Evolutionary conservation across 37 sponge, comb jelly and placozoan species (phyloP), one percentile per base, ranked within the genome.

Genomic region (Corticium candelabrum): DNA sequence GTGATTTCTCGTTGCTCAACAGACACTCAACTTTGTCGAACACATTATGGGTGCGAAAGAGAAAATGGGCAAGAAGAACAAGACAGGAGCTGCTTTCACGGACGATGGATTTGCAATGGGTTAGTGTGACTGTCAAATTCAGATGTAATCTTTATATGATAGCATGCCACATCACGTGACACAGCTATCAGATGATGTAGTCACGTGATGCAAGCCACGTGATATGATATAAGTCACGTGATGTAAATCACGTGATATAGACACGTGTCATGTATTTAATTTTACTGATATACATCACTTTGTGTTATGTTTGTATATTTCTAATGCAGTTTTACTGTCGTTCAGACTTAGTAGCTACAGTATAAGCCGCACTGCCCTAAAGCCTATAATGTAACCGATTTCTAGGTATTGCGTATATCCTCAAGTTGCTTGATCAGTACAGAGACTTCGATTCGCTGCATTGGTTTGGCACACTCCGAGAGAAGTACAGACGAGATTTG

Each of bases 31-130:
- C 78, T 96, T 85, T 76, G 98, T 96, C 1, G 98, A 96, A 75
- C 87, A 96, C 78, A 80, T 96, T 41, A 96, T 96, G 83, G 83
- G 78, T 70, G 87, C 91, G 35, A 96, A 96, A 71, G 98, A 96
- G 56, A 90, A 90, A 62, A 93, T 96, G 85, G 90, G 83, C 75
- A 90, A 87, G 81, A 96, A 96, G 86, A 96, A 96, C 83, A 93
- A 93, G 40, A 78, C 86, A n/a, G 98, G 98, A 68, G 94, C 98
- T 1, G 85, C 89, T 34, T 96, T 96, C 82, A 96, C 98, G 62
- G 98, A 96, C 75, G 98, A 96, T 81, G 98, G 98, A 11, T 96
- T 96, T 80, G 91, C 94, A 30, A 96, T 96, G 98, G 97, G 97
- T 90, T 29, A 11, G 37, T 72, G 11, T 50, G 15, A 21, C 62